Evolutionary conservation across 2,797 vertebrate genomes (phyloP), one percentile per base, ranked within the genome.

Genomic region (Pangasius sanitwongsei): DNA sequence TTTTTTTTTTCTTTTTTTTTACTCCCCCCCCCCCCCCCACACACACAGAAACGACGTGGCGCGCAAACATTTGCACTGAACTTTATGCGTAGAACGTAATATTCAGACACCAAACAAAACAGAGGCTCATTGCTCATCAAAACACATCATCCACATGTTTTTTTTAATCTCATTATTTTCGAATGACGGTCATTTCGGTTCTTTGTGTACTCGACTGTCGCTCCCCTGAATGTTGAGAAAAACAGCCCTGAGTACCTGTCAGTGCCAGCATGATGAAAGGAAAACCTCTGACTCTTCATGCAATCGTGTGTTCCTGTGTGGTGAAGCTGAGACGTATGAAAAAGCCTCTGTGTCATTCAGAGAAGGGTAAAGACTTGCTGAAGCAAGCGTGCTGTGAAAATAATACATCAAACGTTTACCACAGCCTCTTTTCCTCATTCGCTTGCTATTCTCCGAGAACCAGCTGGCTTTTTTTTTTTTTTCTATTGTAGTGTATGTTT

Each of bases 281-380:
- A 41, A 83, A 61, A 25, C 57, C 57, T 34, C 4, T 11, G 77
- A 20, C 77, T 80, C n/a, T 0, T 80, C 3, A 1, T 12, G n/a
- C 7, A 34, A 12, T 20, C 34, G 48, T 3, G 12, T 61, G 57
- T 28, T 63, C 55, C 55, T 44, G 34, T 61, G 57, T 28, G 57
- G 34, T 44, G 18, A 80, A n/a, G 28, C 70, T 87, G 61, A 84
- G 88, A 89, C 87, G 18, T 61, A 89, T n/a, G 91, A 90, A 70
- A 91, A 92, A 91, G 83, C 69, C 84, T 87, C 92, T 90, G 91
- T 90, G 88, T 93, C 89, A 88, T 91, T 85, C 88, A 85, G 89
- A 92, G 83, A 15, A 23, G 57, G 34, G 23, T 16, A 16, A 86
- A 91, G 91, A 91, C 93, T 93, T 91, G 94, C 93, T 89, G 91